These are phyloP conservation scores for Chauna torquata DNA, from an alignment of 2,113 vertebrate species.

Conservation along the genomic window DNA sequence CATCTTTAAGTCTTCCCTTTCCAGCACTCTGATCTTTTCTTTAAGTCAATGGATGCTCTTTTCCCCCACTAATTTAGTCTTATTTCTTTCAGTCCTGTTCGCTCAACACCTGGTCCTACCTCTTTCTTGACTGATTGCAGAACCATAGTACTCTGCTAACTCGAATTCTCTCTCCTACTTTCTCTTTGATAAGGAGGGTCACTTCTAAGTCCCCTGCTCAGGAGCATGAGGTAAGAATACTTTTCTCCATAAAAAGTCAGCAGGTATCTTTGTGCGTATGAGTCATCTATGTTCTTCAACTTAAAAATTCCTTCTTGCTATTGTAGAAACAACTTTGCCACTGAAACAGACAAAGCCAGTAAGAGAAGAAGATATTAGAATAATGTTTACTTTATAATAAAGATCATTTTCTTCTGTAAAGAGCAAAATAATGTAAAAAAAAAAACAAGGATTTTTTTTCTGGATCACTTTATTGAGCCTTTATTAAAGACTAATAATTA, in stretches of 20 bases:
- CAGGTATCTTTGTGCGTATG: not conserved
- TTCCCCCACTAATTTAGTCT: fast-evolving
- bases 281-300: not conserved
- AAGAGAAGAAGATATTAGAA: not conserved
- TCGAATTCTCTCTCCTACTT: not conserved
- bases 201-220: not conserved
- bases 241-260: not conserved
- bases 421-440: not conserved
- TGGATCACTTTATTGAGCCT: not conserved
- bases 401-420: not conserved
- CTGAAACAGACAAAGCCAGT: not conserved
- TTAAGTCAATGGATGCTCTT: not conserved
- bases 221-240: not conserved
- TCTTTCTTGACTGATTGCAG: not conserved
- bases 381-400: not conserved
- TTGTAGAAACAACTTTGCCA: not conserved
- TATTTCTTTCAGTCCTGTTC: not conserved
- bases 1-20: not conserved
- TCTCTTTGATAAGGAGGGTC: not conserved
- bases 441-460: not conserved
- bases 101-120: not conserved
- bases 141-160: not conserved
- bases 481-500: not conserved
- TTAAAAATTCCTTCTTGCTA: not conserved
- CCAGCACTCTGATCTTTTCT: not conserved